These are phyloP conservation scores for Otolemur crassicaudatus DNA, from an alignment of 2,797 vertebrate genomes.

Conservation along the genomic window DNA sequence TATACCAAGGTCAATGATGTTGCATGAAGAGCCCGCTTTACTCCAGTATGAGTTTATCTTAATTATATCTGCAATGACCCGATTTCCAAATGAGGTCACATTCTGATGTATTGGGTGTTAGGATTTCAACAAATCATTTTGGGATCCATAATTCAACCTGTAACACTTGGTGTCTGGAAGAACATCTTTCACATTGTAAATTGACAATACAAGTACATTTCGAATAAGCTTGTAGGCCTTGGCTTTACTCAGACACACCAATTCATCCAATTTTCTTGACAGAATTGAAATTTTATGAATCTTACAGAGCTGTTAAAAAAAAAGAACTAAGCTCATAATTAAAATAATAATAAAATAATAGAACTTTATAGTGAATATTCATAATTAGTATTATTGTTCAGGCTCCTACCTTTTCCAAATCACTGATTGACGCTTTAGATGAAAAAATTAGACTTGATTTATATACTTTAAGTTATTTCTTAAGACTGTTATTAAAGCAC, in stretches of 20 bases:
- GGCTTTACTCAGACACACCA: not conserved
- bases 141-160: not conserved
- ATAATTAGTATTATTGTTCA: constrained; percentile 10
- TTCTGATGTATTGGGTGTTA: not conserved
- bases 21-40: not conserved
- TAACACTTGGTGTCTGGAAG: not conserved
- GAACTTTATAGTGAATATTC: not conserved
- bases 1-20: not conserved
- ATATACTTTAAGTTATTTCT: constrained; percentile 56
- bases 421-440: constrained; percentile 63
- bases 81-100: not conserved
- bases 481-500: constrained; percentile 55
- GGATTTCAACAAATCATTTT: not conserved
- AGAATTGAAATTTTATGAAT: not conserved
- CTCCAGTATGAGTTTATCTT: not conserved
- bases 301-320: not conserved
- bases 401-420: not conserved
- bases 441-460: constrained; percentile 74
- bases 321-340: constrained; percentile 28
- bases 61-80: not conserved
- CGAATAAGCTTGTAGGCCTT: not conserved
- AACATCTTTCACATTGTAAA: constrained; percentile 11
- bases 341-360: constrained; percentile 37
- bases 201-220: not conserved
- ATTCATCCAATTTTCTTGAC: constrained; percentile 17